Conservation (phyloP, 2,888 invertebrate species). For the Iselma pallidipennis region DNA sequence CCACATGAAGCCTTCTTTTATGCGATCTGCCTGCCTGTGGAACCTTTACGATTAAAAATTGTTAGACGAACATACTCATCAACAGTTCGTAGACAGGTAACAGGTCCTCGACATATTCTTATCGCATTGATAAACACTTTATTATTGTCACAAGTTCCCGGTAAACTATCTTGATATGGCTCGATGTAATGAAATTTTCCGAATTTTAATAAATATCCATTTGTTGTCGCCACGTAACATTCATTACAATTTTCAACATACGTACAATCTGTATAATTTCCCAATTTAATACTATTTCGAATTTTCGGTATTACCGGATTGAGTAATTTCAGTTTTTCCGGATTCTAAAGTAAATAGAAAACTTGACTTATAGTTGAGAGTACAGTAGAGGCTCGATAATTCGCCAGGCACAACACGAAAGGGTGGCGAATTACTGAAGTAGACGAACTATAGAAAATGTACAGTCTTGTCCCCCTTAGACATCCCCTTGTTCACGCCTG, state of each 20-base stretch:
- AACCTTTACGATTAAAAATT: slow-evolving; percentile 7
- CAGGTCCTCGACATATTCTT: slow-evolving; percentile 48
- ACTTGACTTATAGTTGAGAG: too few species aligned
- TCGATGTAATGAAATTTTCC: slow-evolving; percentile 58
- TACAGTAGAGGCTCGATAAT: too few species aligned
- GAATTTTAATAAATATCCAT: slow-evolving; percentile 60
- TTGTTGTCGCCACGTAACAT: slow-evolving; percentile 58
- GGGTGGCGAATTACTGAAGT: too few species aligned
- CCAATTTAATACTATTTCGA: slow-evolving; percentile 53
- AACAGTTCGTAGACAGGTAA: slow-evolving; percentile 58
- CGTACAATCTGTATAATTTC: slow-evolving; percentile 59
- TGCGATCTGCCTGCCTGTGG: too few species aligned
- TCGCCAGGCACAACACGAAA: too few species aligned
- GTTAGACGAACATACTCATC: slow-evolving; percentile 56
- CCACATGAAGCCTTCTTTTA: too few species aligned
- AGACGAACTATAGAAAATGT: too few species aligned
- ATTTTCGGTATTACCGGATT: slow-evolving; percentile 47
- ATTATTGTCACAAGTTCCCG: slow-evolving; percentile 38
- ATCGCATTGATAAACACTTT: slow-evolving; percentile 59
- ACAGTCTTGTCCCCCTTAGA: too few species aligned
- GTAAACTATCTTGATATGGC: slow-evolving; percentile 34
- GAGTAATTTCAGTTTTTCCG: slow-evolving; percentile 26
- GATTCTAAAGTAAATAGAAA: too few species aligned
- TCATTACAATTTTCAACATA: slow-evolving; percentile 59
- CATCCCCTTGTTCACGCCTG: too few species aligned